Evolutionary conservation across 2,113 vertebrate genomes (phyloP), one percentile per base, ranked within the genome.

Genomic region (Hydrochoerus hydrochaeris): DNA sequence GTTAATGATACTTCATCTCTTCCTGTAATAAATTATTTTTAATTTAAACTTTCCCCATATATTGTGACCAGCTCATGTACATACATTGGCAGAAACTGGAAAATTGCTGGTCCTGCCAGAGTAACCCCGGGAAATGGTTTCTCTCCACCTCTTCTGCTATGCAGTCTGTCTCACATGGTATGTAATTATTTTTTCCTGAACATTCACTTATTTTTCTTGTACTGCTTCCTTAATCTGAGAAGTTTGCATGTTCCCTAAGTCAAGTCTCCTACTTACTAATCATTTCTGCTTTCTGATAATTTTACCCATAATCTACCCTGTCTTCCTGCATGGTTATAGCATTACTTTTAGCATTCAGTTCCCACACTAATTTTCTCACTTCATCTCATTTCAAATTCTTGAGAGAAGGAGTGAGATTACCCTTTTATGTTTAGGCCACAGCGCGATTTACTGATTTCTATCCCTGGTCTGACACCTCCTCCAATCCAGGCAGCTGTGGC

Each of bases 151-250:
- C 38, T 46, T 58, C 17, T 41, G 38, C 90, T 91, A 8, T 78
- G 4, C 35, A n/a, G 38, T 83, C 92, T 90, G 44, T 63, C 75
- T 92, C 88, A 52, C n/a, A 22, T 6, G 28, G n/a, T 77, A 28
- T 85, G 20, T 52, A 54, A 85, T 67, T 94, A 46, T 78, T 67
- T 65, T 65, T 94, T 89, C 63, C 65, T 85, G 32, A 92, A 85
- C 13, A 67, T 65, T 83, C 63, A 38, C 82, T 96, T 81, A 44
- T 90, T 63, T 86, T 93, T 16, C 49, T 83, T 86, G 85, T 69
- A n/a, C 5, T 90, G 41, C 32, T 95, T 95, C 46, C 54, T 90
- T 71, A 88, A 88, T 71, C 90, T 71, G 63, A 92, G 82, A 73
- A 32, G 44, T 69, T 0, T 63, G 28, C 81, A 44, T 81, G 13